Percentiles rank a stretch among this genome's conserved stretches.
Conservation (phyloP, 2,113 vertebrate genomes). For the Raphicerus campestris region DNA sequence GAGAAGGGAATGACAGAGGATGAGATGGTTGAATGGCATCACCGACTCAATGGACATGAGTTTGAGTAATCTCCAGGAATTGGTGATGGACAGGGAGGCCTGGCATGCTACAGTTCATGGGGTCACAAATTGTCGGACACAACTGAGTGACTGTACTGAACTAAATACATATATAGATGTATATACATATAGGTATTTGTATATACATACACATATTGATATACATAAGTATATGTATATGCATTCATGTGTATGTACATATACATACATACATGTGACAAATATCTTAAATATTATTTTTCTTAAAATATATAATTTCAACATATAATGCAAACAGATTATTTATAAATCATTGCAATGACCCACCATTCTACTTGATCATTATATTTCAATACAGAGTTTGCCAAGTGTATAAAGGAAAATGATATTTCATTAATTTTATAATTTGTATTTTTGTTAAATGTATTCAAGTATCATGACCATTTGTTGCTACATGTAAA, state of each 20-base stretch:
- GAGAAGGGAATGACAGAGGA: neutral
- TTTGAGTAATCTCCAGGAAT: neutral
- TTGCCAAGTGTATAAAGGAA: neutral
- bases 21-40: neutral
- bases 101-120: neutral
- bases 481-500: neutral
- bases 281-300: neutral
- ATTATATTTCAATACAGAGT: neutral
- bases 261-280: neutral
- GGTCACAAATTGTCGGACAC: accelerated
- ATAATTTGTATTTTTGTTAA: neutral
- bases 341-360: neutral
- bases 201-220: neutral
- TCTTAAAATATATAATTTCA: conserved; percentile 18
- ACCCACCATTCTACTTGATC: neutral
- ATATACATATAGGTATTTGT: neutral
- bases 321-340: neutral
- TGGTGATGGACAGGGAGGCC: neutral
- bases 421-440: neutral
- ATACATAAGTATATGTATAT: neutral
- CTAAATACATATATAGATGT: neutral
- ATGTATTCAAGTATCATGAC: neutral
- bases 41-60: neutral
- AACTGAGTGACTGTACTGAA: neutral
- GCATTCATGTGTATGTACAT: neutral